Base-by-base conservation (phyloP, 2,888 invertebrate species). In the Eilema sororculum region DNA sequence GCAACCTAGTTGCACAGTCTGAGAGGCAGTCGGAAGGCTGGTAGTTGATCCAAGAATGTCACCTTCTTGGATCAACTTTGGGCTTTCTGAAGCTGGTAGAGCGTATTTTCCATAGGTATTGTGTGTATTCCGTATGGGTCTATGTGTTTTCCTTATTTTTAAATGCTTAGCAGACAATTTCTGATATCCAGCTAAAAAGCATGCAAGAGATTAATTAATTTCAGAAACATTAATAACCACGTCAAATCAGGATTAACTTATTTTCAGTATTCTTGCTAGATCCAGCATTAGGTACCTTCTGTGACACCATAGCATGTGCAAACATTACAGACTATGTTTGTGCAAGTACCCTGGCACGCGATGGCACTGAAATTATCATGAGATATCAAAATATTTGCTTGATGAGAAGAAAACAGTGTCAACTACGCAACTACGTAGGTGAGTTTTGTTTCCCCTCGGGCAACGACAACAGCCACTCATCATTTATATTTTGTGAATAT, bases 241-340 rank as follows among this genome's bases (percentile, higher is more conserved):
- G 16, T 46, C 20, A 20, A 46, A 25, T 12, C 13, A 12, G 3
- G 59, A 13, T 25, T 16, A 13, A 41, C 24, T 71, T 74, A 65
- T 77, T 80, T 75, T 52, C 76, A 84, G 84, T 65, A 56, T 66
- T 67, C 20, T 60, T 77, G 16, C 56, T 76, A 70, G 71, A 64
- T 22, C 33, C 65, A 0, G 64, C 72, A 37, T 65, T 72, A 22
- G 77, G 73, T 68, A 71, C 83, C 20, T 30, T 74, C 16, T 93
- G 92, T 74, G 79, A 83, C 20, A 65, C 84, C 16, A 83, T 88
- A 8, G 2, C 59, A 16, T 94, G 94, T 80, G 90, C 94, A 2
- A 85, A 90, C 72, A 75, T 93, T 9, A 79, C 86, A 46, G 92
- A 93, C 58, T 87, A 88, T 2, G 90, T 93, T 6, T 94, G 94